These are phyloP conservation scores for Gonatopus flavifemur DNA, from an alignment of 1,140 invertebrate species.

Conservation along the genomic window DNA sequence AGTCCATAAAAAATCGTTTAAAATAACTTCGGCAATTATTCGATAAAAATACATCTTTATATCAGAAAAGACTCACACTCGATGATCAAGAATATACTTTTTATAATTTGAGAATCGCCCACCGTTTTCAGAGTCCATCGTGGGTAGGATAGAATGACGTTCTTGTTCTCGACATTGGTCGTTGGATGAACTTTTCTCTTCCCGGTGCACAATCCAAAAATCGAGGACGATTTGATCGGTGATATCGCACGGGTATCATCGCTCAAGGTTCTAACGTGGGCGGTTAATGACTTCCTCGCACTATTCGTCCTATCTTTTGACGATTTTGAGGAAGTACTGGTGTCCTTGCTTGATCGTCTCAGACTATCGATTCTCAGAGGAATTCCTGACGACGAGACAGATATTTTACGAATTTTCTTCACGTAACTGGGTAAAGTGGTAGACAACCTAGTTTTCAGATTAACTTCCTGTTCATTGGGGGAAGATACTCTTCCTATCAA, in stretches of 20 bases:
- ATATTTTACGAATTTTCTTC: constrained; percentile 37
- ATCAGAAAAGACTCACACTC: too few species aligned
- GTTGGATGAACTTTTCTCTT: constrained; percentile 31
- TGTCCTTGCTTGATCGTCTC: constrained; percentile 21
- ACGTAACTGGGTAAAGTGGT: constrained; percentile 43
- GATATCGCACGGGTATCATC: constrained; percentile 29
- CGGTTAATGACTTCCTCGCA: constrained; percentile 27
- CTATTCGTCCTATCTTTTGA: constrained; percentile 33
- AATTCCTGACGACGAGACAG: constrained; percentile 37
- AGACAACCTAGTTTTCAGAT: constrained; percentile 8
- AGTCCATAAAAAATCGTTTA: too few species aligned
- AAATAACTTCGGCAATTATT: too few species aligned
- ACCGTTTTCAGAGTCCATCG: constrained; percentile 28
- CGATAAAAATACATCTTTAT: too few species aligned
- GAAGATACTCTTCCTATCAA: constrained; percentile 7
- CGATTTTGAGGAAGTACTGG: constrained; percentile 24
- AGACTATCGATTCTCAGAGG: constrained; percentile 17
- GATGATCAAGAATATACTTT: too few species aligned
- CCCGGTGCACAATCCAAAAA: constrained; percentile 52
- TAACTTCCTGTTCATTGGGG: constrained; percentile 1
- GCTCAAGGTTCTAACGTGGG: constrained; percentile 26
- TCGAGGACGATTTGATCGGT: constrained; percentile 38
- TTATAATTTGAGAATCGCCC: too few species aligned
- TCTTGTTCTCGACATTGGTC: constrained; percentile 1
- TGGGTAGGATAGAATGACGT: constrained; percentile 6